Base-by-base conservation (phyloP, 1,140 invertebrate species). In the Panagrolaimus sp. region DNA sequence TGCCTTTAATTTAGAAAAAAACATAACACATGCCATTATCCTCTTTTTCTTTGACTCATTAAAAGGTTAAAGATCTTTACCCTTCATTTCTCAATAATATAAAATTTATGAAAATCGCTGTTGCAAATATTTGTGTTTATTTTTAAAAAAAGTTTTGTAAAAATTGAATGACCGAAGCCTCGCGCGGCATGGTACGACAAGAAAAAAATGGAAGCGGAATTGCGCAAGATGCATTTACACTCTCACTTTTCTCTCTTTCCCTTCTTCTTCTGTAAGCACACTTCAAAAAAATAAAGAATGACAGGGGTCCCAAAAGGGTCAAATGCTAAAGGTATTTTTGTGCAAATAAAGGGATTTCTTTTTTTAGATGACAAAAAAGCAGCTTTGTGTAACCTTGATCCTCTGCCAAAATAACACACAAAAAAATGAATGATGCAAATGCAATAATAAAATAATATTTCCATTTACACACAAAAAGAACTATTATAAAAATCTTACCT, bases 401-500 rank as follows among this genome's bases (percentile, higher is more conserved):
- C 52, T 1, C 0, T 38, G 32, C 32, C 32, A 38, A 38, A 38
- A 38, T 38, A 38, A 7, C 32, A 7, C 32, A 38, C 32, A 38
- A 38, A 38, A 4, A 7, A 38, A 38, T 38, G 32, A 4, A 38
- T 38, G 32, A 38, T 38, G 32, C 32, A 38, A 38, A 38, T 38
- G 32, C 32, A 38, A 38, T 38, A 38, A 38, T 38, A 38, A 38
- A 38, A 38, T 38, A 38, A 38, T 38, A 38, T 38, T 38, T 7
- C 2, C 2, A 38, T 4, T 38, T 2, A 4, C 1, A 58, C 21
- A 58, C 14, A 58, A 9, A 52, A 17, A 52, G 15, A 15, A 58
- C 5, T 26, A 26, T 12, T 17, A 21, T 3, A 15, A 24, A 3
- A 44, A 14, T 26, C 72, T 70, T 65, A 80, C 79, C 72, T 82